Percentiles rank a stretch among this genome's conserved stretches.
Conservation (phyloP, 2,113 vertebrate species). For the Sprattus sprattus region DNA sequence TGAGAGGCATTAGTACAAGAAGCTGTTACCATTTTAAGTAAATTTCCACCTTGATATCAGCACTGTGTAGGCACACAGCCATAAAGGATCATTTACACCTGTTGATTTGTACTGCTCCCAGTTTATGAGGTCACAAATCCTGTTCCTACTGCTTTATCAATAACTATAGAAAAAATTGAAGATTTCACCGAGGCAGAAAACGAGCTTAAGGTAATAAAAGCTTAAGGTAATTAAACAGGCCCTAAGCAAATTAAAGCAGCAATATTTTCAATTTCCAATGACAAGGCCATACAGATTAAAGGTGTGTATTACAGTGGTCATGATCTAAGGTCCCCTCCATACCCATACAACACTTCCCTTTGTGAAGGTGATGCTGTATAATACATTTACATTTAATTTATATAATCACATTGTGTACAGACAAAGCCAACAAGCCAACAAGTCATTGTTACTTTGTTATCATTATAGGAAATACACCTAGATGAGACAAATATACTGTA, state of each 20-base stretch:
- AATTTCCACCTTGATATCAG: conserved; percentile 27
- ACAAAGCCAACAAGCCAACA: neutral
- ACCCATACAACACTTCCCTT: neutral
- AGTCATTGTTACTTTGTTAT: neutral
- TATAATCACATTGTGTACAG: neutral
- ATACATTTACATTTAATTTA: neutral
- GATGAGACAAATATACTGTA: neutral
- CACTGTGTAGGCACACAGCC: neutral
- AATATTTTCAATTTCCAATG: neutral
- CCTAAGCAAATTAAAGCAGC: neutral
- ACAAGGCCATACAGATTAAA: neutral
- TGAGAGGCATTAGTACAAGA: conserved; percentile 48
- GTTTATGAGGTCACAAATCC: conserved; percentile 7
- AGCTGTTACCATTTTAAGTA: conserved; percentile 22
- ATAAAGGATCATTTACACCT: conserved; percentile 20
- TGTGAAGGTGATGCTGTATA: neutral
- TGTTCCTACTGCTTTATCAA: neutral
- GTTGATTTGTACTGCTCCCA: conserved; percentile 27
- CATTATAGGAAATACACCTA: neutral
- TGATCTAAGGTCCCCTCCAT: neutral
- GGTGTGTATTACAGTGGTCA: neutral
- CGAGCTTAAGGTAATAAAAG: no score
- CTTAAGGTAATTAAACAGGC: conserved; percentile 20
- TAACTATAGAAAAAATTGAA: conserved; percentile 7
- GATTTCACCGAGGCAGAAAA: conserved; percentile 32